A percentile compares a stretch with the other conserved stretches of the same genome.
Evolutionary conservation across 2,888 invertebrate genomes (phyloP).

Genomic region (Ethmia dodecea): DNA sequence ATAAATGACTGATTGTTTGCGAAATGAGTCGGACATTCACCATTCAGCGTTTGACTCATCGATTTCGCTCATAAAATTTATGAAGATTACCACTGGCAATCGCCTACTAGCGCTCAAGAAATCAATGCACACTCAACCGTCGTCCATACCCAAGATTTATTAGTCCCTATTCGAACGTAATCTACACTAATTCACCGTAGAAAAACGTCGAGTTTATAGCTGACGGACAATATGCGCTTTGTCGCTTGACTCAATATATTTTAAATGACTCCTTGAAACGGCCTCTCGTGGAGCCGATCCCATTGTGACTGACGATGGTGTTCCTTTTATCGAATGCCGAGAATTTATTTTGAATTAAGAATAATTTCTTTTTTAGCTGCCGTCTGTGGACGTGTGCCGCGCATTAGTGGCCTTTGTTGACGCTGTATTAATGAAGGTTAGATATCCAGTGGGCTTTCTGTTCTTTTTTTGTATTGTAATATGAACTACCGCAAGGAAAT

Average conservation of each 20-base stretch:
- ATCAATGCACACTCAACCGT: slow-evolving; percentile 57
- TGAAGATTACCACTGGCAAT: slow-evolving; percentile 64
- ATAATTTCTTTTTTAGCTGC: slow-evolving; percentile 71
- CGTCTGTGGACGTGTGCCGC: slow-evolving; percentile 68
- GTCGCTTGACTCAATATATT: slow-evolving; percentile 69
- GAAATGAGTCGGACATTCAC: slow-evolving; percentile 27
- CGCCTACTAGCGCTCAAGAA: slow-evolving; percentile 57
- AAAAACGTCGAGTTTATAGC: slow-evolving; percentile 61
- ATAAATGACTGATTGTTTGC: slow-evolving; percentile 45
- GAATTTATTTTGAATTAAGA: slow-evolving; percentile 58
- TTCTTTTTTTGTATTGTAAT: slow-evolving; percentile 25
- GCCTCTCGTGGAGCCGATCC: slow-evolving; percentile 48
- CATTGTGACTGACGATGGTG: slow-evolving; percentile 61
- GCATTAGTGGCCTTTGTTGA: slow-evolving; percentile 69
- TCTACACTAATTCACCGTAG: slow-evolving; percentile 72
- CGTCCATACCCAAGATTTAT: slow-evolving; percentile 56
- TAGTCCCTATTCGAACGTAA: slow-evolving; percentile 66
- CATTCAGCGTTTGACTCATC: slow-evolving; percentile 41
- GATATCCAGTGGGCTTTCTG: slow-evolving; percentile 27
- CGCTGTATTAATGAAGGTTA: slow-evolving; percentile 60
- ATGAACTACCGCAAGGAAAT: slow-evolving; percentile 39
- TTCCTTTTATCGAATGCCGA: slow-evolving; percentile 51
- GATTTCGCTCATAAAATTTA: slow-evolving; percentile 58
- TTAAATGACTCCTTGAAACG: slow-evolving; percentile 65
- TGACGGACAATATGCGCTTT: slow-evolving; percentile 63